Evolutionary conservation across 2,113 vertebrate species (phyloP).

Genomic region (Raja brachyura): DNA sequence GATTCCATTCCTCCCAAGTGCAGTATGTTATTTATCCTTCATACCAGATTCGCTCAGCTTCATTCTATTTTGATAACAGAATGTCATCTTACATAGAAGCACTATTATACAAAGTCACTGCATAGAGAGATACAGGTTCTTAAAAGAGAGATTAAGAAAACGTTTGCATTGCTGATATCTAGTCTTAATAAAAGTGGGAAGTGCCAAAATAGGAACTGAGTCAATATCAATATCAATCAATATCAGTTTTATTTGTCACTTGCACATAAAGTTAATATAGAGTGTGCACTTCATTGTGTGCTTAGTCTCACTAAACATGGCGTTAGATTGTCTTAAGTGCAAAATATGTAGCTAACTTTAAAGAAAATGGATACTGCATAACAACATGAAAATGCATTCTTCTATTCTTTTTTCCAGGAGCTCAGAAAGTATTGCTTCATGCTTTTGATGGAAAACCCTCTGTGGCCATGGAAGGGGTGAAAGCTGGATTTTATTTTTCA

Average conservation of each 20-base stretch:
- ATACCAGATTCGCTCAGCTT: neutral
- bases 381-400: neutral
- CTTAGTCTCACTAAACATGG: neutral
- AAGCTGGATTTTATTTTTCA: slow-evolving; percentile 87
- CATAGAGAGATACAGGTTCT: neutral
- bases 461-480: slow-evolving; percentile 88
- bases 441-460: slow-evolving; percentile 90
- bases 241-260: too few relatives aligned
- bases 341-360: neutral
- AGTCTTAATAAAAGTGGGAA: neutral
- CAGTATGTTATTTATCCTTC: neutral
- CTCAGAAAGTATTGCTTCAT: slow-evolving; percentile 79
- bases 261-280: too few relatives aligned
- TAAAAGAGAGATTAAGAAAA: neutral
- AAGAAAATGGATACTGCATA: slow-evolving; percentile 1
- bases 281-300: neutral
- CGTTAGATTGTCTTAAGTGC: neutral
- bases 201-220: neutral
- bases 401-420: slow-evolving; percentile 55
- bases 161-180: neutral
- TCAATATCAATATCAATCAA: too few relatives aligned
- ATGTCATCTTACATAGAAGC: neutral
- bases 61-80: neutral
- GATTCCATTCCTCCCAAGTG: neutral
- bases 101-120: neutral